Evolutionary conservation across 2,113 vertebrate species (phyloP), one percentile per base, ranked within the genome.

Genomic region (Bolborhynchus lineola): DNA sequence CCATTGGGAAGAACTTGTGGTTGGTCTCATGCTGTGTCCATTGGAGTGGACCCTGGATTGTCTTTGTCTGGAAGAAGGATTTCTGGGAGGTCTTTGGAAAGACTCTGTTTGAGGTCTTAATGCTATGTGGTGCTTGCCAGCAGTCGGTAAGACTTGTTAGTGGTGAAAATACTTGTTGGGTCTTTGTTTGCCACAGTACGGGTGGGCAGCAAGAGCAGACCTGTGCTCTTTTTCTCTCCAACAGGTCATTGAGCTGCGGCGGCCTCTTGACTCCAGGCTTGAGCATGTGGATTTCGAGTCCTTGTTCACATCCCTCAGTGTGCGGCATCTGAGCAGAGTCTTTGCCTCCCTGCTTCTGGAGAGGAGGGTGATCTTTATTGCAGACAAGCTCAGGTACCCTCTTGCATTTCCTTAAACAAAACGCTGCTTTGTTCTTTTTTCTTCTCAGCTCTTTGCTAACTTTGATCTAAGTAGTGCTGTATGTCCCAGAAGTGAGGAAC

Each of bases 261-360:
- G 99, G 64, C 99, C 99, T 0, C 98, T 99, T 1, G 99, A 99
- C 97, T 99, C 99, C 21, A 98, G 99, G 64, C 98, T 99, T 15
- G 99, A 99, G 88, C 99, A 99, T 1, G 99, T 99, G 65, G 99
- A 99, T 94, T 99, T 99, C 4, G 99, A 99, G 95, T 99, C 99
- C 92, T 98, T 99, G 92, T 99, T 99, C 97, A 97, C 98, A 28
- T 99, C 99, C 7, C 98, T 99, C 96, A 97, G 98, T 16, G 95
- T 98, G 91, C 98, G 98, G 95, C 98, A 98, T 84, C 98, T 99
- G 76, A 98, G 97, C 93, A 97, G 97, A 77, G 96, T 98, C 82
- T 98, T 99, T 9, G 98, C 99, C 60, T 99, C 99, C 44, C 94
- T 99, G 88, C 98, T 99, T 68, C 97, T 99, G 91, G 99, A 99